A percentile compares a stretch with the other conserved stretches of the same genome.
These are phyloP conservation scores for Calyptomena viridis DNA, from an alignment of 2,113 vertebrate genomes.

Conservation along the genomic window DNA sequence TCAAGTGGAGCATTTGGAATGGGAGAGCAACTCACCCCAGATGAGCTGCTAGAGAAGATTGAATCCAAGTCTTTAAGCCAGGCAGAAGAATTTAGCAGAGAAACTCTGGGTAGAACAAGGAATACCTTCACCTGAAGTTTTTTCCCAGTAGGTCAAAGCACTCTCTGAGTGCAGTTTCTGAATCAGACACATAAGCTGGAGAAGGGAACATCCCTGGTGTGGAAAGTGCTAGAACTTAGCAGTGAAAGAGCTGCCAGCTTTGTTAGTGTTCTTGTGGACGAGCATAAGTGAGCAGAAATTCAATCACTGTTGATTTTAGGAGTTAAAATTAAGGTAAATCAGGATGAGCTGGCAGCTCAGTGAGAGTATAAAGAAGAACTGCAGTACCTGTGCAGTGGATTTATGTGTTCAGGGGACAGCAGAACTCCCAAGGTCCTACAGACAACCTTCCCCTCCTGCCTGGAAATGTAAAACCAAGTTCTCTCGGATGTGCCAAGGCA, in stretches of 20 bases:
- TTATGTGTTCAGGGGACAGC: background rate
- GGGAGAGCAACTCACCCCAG: background rate
- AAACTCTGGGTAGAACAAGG: background rate
- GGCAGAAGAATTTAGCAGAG: background rate
- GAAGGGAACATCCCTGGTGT: background rate
- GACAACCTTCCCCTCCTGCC: background rate
- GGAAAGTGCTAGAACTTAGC: background rate
- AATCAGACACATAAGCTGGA: background rate
- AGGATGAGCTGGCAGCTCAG: background rate
- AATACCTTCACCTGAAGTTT: background rate
- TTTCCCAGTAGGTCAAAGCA: background rate
- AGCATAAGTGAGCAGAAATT: background rate
- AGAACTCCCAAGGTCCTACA: background rate
- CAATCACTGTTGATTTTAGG: background rate
- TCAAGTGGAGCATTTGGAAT: background rate
- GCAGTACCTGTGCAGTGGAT: background rate
- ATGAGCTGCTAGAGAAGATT: background rate
- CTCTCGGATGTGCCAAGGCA: background rate
- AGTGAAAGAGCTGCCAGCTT: background rate
- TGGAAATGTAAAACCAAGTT: background rate
- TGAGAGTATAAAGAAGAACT: background rate
- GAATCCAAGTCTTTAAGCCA: background rate
- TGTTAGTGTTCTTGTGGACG: background rate
- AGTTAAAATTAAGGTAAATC: background rate
- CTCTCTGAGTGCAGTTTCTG: background rate